Evolutionary conservation across 2,888 invertebrate genomes (phyloP), one percentile per base, ranked within the genome.

Genomic region (Andrena bicolor): DNA sequence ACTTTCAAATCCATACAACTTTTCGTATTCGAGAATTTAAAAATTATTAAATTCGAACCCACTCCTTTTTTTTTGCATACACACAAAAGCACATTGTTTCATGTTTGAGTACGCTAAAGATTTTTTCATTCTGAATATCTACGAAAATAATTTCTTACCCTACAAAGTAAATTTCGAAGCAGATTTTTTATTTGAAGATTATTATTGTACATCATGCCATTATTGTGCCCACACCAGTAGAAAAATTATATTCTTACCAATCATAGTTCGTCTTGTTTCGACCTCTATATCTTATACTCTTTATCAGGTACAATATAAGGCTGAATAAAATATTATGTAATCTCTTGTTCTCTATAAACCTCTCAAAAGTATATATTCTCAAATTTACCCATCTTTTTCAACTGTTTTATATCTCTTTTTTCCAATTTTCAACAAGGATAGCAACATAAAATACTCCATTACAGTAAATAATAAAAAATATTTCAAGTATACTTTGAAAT

Each of bases 251-350:
- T 76, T 69, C 30, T 79, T 53, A 74, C 71, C 73, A 51, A 82
- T 88, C 75, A 75, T 78, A 79, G 53, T 65, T 77, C 80, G 80
- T 41, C 70, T 69, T 75, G 79, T 78, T 26, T 60, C 56, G 61
- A 75, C 75, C 83, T 87, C 51, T 77, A 82, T 69, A 75, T 64
- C 41, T 68, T 26, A 75, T 77, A 49, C 63, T 80, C 76, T 65
- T 76, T 86, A 89, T 89, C 88, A 88, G 88, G 89, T 88, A 88
- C 89, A 87, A 89, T 89, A 88, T 88, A 88, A 89, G 88, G 86
- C 82, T 84, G 86, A 88, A 89, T 80, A 84, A 85, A 89, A 84
- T 76, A 78, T 77, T 72, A 75, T 80, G 74, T 63, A 68, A 87
- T 80, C 60, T 35, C 80, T 77, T 79, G 68, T 83, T 88, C 75